Percentiles rank a stretch among this genome's conserved stretches.
Conservation (phyloP, 2,888 invertebrate genomes). For the Flexamia atlantica region DNA sequence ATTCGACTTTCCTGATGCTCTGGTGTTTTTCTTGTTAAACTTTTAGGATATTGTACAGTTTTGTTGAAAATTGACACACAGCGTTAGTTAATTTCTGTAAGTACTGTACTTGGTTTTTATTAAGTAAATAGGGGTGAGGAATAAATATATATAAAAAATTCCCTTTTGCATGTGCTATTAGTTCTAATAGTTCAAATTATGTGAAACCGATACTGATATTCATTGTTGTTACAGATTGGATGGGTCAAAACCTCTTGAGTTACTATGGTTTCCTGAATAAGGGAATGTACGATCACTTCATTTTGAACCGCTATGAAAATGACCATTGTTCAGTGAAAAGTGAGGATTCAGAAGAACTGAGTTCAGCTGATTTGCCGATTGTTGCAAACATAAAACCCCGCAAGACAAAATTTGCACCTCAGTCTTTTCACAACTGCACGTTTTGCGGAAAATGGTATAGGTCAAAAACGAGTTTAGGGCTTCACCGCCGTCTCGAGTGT, state of each 20-base stretch:
- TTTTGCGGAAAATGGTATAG: slow-evolving; percentile 71
- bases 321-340: slow-evolving; percentile 46
- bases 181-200: not conserved
- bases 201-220: not conserved
- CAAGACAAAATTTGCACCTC: slow-evolving; percentile 63
- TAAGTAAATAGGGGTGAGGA: slow-evolving; percentile 23
- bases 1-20: no score
- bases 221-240: slow-evolving; percentile 53
- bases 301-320: slow-evolving; percentile 44
- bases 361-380: slow-evolving; percentile 23
- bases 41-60: slow-evolving; percentile 9
- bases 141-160: slow-evolving; percentile 30
- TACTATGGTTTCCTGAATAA: slow-evolving; percentile 57
- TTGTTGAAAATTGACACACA: not conserved
- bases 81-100: not conserved
- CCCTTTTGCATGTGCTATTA: slow-evolving; percentile 51
- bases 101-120: slow-evolving; percentile 11
- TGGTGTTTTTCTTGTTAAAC: not conserved
- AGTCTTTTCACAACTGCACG: slow-evolving; percentile 67
- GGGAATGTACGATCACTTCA: slow-evolving; percentile 72
- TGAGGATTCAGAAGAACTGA: slow-evolving; percentile 55
- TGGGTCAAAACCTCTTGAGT: slow-evolving; percentile 30
- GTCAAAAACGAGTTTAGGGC: slow-evolving; percentile 70
- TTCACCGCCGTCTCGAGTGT: slow-evolving; percentile 72
- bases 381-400: slow-evolving; percentile 61